Evolutionary conservation across 2,797 vertebrate species (phyloP), one percentile per base, ranked within the genome.

Genomic region (Gallirallus australis): DNA sequence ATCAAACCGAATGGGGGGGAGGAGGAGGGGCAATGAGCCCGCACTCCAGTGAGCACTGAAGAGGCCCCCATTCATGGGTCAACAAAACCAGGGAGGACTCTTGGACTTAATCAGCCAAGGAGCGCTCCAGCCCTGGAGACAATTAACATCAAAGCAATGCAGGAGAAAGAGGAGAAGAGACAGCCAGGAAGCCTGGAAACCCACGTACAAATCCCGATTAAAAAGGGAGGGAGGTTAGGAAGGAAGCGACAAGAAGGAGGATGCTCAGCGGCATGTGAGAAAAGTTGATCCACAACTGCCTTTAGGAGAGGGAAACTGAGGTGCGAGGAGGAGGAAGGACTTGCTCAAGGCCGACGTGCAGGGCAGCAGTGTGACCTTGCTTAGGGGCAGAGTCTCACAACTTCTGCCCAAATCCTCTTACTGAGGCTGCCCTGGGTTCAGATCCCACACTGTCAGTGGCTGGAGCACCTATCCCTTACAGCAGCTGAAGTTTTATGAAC

Each of bases 31-130:
- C 98, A 98, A 98, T 98, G 98, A 98, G 98, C 98, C 98, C 81
- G 98, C 98, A 98, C 99, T 99, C 98, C 98, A 99, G 97, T 99
- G 98, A 99, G 98, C 98, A 99, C 98, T 99, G 98, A 98, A 98
- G 98, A 99, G 99, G 98, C 98, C 96, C 98, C 98, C 98, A 98
- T 98, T 98, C 98, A 99, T 95, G 92, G 91, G 93, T 96, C 98
- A 98, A 98, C 98, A 98, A 98, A 98, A 97, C 97, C 95, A 93
- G 96, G 95, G 97, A 93, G 90, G 96, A 97, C 97, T 95, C 96
- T 97, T 89, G 28, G 96, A 98, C 97, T 98, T 98, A 97, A 98
- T 98, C 98, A 98, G 97, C 96, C 96, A 97, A 96, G 97, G 95
- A 97, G 64, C 53, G 82, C 94, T 97, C 94, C 92, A 91, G 96